A percentile compares a stretch with the other conserved stretches of the same genome.
phyloP scores from a whole-genome alignment of 2,888 invertebrate species.

The Koerneria pararmatus region DNA sequence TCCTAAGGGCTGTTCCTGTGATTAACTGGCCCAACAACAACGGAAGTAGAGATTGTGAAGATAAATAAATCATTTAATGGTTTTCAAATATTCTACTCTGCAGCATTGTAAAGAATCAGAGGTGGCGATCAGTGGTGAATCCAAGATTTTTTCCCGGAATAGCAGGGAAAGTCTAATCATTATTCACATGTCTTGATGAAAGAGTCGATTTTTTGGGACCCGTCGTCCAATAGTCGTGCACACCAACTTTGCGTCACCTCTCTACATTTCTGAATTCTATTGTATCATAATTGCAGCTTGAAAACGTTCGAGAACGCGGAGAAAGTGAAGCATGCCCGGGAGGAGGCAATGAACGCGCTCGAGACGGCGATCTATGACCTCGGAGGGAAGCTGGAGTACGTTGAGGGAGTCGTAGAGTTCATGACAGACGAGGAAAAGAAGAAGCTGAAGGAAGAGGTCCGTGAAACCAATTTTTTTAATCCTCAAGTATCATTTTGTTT shows the following conservation, averaged over 20 bases:
- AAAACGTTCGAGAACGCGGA: constrained; percentile 67
- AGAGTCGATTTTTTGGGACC: too few species aligned
- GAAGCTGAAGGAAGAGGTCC: constrained; percentile 35
- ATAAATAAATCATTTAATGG: not conserved
- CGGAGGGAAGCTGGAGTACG: constrained; percentile 75
- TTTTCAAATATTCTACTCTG: too few species aligned
- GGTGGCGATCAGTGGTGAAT: not conserved
- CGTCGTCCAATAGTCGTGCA: not conserved
- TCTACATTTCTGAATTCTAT: not conserved
- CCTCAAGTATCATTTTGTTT: too few species aligned
- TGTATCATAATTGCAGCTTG: constrained; percentile 58
- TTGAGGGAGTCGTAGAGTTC: constrained; percentile 67
- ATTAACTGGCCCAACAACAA: too few species aligned
- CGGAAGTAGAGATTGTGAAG: not conserved
- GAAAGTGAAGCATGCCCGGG: constrained; percentile 73
- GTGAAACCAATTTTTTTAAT: not conserved
- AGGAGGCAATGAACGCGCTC: constrained; percentile 82
- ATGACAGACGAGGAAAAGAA: constrained; percentile 46
- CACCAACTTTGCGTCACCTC: not conserved
- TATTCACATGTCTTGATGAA: too few species aligned
- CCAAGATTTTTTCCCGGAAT: too few species aligned
- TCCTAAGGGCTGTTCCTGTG: too few species aligned
- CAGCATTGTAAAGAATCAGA: not conserved
- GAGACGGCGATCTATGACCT: constrained; percentile 90
- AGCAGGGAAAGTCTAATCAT: too few species aligned